These are phyloP conservation scores for Mimas tiliae DNA, from an alignment of 2,888 invertebrate genomes.

Conservation along the genomic window DNA sequence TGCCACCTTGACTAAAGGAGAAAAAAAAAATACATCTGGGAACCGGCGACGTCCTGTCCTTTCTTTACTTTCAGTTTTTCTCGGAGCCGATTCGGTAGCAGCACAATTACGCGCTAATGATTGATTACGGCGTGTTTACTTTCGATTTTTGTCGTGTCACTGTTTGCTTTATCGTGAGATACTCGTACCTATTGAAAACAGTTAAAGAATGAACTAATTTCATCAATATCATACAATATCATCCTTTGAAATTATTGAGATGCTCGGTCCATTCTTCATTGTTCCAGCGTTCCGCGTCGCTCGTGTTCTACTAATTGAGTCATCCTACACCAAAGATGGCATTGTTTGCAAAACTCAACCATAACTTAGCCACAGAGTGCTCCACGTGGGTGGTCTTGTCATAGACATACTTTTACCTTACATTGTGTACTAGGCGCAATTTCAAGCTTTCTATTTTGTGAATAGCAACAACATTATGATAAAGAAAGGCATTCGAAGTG, in stretches of 20 bases:
- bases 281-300: conserved; percentile 65
- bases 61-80: conserved; percentile 71
- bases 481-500: conserved; percentile 14
- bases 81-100: conserved; percentile 47
- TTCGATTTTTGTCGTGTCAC: conserved; percentile 68
- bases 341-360: conserved; percentile 81
- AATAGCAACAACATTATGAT: conserved; percentile 15
- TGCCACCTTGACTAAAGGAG: conserved; percentile 62
- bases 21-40: conserved; percentile 62
- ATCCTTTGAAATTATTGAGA: conserved; percentile 1
- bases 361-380: conserved; percentile 60
- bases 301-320: conserved; percentile 77
- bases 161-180: conserved; percentile 59
- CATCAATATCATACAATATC: not conserved
- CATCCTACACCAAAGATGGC: conserved; percentile 71
- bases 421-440: conserved; percentile 25
- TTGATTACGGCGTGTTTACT: conserved; percentile 76
- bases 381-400: conserved; percentile 70
- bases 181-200: not conserved
- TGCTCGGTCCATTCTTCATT: conserved; percentile 50
- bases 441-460: conserved; percentile 26
- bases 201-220: not conserved
- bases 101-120: conserved; percentile 73
- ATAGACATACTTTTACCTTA: conserved; percentile 22
- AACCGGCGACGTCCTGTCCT: conserved; percentile 70